Base-by-base conservation (phyloP, 2,113 vertebrate species). In the Corythornis vintsioides region DNA sequence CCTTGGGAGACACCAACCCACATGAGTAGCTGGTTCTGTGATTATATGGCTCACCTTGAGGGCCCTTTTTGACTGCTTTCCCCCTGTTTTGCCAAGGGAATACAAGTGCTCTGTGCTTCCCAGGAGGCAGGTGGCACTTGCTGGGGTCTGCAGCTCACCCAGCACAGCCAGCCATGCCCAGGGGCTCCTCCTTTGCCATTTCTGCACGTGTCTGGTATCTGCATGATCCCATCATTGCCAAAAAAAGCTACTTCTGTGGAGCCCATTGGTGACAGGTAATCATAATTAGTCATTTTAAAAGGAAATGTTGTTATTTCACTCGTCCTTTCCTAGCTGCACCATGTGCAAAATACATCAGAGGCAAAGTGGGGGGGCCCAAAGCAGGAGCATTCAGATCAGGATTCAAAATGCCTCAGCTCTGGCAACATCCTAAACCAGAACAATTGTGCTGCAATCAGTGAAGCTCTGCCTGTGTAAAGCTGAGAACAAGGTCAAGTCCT, bases 401-500 rank as follows among this genome's bases (percentile, higher is more conserved):
- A 79, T 83, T 82, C 75, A 47, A 55, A 93, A 91, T 65, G 88
- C 72, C 64, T 87, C 12, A 1, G 19, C 50, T 89, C 71, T 29
- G 63, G 47, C 78, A 73, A 67, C 29, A 48, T 76, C 89, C 78
- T 70, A 73, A 70, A 73, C 47, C 84, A 84, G 93, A 93, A 86
- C 90, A 92, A 93, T 87, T 0, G 3, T 1, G 0, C 59, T 76
- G 81, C 95, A 83, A 78, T 90, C 88, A 87, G 71, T 3, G 0
- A 45, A 81, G 57, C 83, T 69, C 47, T 85, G 89, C 66, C 72
- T 59, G 18, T 78, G 83, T 45, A 59, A 71, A 73, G 78, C 91
- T 87, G 89, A 88, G 87, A 95, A 77, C 52, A 87, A 92, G 95
- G 94, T 95, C 92, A 93, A 76, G 86, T 87, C 95, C 86, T 47